phyloP scores from a whole-genome alignment of 1,140 invertebrate species.

The Gerris buenoi region DNA sequence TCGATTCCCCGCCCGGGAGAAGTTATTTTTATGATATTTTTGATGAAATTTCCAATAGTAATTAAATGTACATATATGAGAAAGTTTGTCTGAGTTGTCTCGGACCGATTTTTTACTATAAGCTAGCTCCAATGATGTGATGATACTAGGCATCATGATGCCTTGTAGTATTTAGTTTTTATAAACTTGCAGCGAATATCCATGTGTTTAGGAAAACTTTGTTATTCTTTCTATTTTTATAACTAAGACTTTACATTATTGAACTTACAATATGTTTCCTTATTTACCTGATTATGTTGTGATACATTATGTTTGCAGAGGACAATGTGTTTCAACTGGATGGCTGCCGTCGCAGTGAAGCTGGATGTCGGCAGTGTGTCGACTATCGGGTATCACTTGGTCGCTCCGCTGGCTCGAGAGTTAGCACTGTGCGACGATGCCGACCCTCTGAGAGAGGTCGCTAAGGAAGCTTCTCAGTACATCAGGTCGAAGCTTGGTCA shows the following conservation, averaged over 20 bases:
- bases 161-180: no score
- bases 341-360: slow-evolving; percentile 44
- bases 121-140: no score
- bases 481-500: slow-evolving; percentile 47
- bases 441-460: slow-evolving; percentile 34
- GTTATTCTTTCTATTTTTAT: slow-evolving; percentile 9
- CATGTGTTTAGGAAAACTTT: no score
- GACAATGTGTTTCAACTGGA: slow-evolving; percentile 50
- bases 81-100: no score
- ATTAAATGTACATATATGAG: no score
- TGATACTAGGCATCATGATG: no score
- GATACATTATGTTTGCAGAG: slow-evolving; percentile 37
- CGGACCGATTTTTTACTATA: no score
- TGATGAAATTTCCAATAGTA: no score
- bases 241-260: neutral
- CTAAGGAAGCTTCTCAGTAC: slow-evolving; percentile 46
- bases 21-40: no score
- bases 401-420: slow-evolving; percentile 52
- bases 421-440: slow-evolving; percentile 32
- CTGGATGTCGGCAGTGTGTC: slow-evolving; percentile 38
- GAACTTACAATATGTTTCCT: slow-evolving; percentile 4
- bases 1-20: no score
- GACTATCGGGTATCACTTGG: slow-evolving; percentile 37
- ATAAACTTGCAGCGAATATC: no score
- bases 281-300: slow-evolving; percentile 3